Percentiles rank a stretch among this genome's conserved stretches.
phyloP scores from a whole-genome alignment of 2,113 vertebrate species.

The Takifugu bimaculatus region DNA sequence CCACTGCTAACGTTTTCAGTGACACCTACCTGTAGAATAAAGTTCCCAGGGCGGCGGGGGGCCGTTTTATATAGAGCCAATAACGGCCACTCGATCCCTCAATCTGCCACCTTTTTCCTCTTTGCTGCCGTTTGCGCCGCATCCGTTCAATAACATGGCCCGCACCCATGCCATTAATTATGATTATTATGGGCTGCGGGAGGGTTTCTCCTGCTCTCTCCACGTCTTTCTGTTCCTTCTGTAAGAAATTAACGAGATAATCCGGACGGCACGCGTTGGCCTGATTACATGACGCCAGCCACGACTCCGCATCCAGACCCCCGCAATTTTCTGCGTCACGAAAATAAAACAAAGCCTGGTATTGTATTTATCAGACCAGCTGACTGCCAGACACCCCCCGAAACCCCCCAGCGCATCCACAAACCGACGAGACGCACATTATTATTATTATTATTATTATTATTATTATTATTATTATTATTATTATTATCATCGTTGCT shows the following conservation, averaged over 20 bases:
- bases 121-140: slow-evolving; percentile 81
- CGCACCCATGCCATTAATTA: slow-evolving; percentile 85
- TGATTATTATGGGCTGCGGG: slow-evolving; percentile 88
- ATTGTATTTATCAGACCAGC: slow-evolving; percentile 67
- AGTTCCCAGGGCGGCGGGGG: slow-evolving; percentile 23
- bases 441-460: slow-evolving; percentile 10
- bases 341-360: slow-evolving; percentile 77
- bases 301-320: slow-evolving; percentile 77
- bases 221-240: slow-evolving; percentile 1
- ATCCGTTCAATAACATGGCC: slow-evolving; percentile 86
- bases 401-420: slow-evolving; percentile 12
- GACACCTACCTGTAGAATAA: slow-evolving; percentile 59
- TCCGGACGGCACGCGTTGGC: slow-evolving; percentile 93
- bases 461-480: not conserved
- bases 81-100: slow-evolving; percentile 78
- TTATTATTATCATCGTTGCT: not conserved
- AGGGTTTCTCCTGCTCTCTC: slow-evolving; percentile 57
- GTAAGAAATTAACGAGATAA: slow-evolving; percentile 96
- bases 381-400: slow-evolving; percentile 60
- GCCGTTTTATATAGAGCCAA: slow-evolving; percentile 56
- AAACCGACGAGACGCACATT: slow-evolving; percentile 31
- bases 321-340: slow-evolving; percentile 89
- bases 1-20: slow-evolving; percentile 14
- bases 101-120: slow-evolving; percentile 82
- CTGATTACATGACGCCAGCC: slow-evolving; percentile 91